Evolutionary conservation across 1,140 invertebrate genomes (phyloP).

Genomic region (Brachionus plicatilis): DNA sequence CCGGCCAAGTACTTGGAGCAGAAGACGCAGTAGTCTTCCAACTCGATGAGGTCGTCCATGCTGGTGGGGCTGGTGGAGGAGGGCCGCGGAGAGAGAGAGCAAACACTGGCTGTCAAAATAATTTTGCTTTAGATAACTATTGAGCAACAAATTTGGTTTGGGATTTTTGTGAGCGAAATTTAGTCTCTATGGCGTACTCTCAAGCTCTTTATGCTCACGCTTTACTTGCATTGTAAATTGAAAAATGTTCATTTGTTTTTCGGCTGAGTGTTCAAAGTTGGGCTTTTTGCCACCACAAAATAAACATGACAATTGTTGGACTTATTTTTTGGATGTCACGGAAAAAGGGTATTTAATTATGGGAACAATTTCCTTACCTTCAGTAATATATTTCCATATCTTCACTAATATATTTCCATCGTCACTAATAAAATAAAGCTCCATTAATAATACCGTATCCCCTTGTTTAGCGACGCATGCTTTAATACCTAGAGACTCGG

Average conservation of each 20-base stretch:
- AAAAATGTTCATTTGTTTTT: background rate
- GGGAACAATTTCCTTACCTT: too few species aligned
- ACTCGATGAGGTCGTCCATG: slow-evolving; percentile 7
- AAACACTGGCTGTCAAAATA: background rate
- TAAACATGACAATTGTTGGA: background rate
- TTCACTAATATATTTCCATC: too few species aligned
- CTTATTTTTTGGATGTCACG: too few species aligned
- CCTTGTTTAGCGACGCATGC: too few species aligned
- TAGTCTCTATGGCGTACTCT: slow-evolving; percentile 33
- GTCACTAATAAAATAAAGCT: too few species aligned
- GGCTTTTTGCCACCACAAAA: background rate
- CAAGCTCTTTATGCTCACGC: background rate
- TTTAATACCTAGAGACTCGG: too few species aligned
- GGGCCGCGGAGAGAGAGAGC: background rate
- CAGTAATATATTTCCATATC: too few species aligned
- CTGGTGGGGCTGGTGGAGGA: background rate
- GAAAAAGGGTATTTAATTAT: too few species aligned
- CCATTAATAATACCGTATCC: too few species aligned
- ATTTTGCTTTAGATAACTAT: background rate
- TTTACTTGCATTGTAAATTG: background rate
- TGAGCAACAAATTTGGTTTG: background rate
- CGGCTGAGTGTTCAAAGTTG: background rate
- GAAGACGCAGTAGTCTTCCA: slow-evolving; percentile 22
- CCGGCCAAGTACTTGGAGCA: slow-evolving; percentile 20
- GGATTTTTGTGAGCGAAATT: background rate